Conservation (phyloP, 2,113 vertebrate genomes). For the Prionailurus viverrinus region DNA sequence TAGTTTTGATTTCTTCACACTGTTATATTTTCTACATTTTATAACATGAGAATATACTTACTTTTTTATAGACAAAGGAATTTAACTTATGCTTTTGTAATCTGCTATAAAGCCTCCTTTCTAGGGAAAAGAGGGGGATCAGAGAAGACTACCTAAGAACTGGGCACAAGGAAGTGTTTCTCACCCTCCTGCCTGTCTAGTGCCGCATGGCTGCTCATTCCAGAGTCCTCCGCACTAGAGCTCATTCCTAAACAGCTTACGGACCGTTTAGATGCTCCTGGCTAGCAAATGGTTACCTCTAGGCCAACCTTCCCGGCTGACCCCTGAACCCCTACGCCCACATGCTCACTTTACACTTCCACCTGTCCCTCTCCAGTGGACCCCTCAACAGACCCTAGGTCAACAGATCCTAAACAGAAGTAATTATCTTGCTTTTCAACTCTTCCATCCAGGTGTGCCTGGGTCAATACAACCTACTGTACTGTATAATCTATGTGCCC, state of each 20-base stretch:
- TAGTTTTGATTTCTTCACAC: not conserved
- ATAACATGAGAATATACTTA: not conserved
- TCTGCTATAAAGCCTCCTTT: not conserved
- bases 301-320: not conserved
- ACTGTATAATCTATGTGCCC: accelerated
- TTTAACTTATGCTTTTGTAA: not conserved
- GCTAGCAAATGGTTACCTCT: not conserved
- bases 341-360: not conserved
- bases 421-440: not conserved
- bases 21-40: not conserved
- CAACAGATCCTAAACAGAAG: not conserved
- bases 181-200: not conserved
- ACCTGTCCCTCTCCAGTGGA: not conserved
- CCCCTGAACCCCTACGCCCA: not conserved
- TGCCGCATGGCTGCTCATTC: not conserved
- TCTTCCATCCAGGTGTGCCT: not conserved
- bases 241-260: not conserved
- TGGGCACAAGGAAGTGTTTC: too few relatives aligned
- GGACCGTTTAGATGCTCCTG: not conserved
- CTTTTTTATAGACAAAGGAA: not conserved
- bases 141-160: not conserved
- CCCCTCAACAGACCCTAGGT: not conserved
- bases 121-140: not conserved
- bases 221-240: not conserved
- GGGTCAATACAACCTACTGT: accelerated